A percentile compares a stretch with the other conserved stretches of the same genome.
These are phyloP conservation scores for Ptychobarbus kaznakovi DNA, from an alignment of 2,797 vertebrate genomes.

Conservation along the genomic window DNA sequence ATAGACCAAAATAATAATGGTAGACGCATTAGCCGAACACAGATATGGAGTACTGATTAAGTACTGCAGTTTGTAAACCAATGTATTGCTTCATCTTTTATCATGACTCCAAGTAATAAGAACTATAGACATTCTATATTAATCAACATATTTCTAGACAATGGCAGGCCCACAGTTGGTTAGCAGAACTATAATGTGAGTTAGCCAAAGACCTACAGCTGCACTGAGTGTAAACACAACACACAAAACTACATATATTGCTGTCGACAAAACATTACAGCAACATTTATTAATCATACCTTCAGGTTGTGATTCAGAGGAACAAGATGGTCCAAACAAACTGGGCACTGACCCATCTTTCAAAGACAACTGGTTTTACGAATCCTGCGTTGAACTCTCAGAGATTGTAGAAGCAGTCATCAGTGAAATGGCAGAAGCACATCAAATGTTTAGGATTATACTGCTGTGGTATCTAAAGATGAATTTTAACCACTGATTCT, in stretches of 20 bases:
- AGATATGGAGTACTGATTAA: neutral
- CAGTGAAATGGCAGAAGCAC: too few species aligned
- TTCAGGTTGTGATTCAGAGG: neutral
- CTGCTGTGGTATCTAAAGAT: too few species aligned
- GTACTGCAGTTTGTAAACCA: neutral
- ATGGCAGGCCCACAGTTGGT: too few species aligned
- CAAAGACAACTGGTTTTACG: too few species aligned
- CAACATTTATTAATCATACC: neutral
- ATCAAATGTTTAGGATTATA: too few species aligned
- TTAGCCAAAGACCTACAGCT: too few species aligned
- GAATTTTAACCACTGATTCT: too few species aligned
- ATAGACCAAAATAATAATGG: neutral
- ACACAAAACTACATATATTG: neutral
- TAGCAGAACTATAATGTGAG: too few species aligned
- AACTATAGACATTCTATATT: neutral
- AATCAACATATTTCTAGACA: neutral
- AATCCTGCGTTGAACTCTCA: too few species aligned
- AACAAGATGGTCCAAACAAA: neutral
- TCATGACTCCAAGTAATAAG: neutral
- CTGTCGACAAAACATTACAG: neutral
- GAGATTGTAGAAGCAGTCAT: too few species aligned
- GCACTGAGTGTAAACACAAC: neutral
- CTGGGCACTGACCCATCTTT: too few species aligned
- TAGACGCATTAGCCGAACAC: neutral
- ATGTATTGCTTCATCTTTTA: neutral